phyloP scores from a whole-genome alignment of 2,888 invertebrate genomes.

The Gnatocerus cornutus region DNA sequence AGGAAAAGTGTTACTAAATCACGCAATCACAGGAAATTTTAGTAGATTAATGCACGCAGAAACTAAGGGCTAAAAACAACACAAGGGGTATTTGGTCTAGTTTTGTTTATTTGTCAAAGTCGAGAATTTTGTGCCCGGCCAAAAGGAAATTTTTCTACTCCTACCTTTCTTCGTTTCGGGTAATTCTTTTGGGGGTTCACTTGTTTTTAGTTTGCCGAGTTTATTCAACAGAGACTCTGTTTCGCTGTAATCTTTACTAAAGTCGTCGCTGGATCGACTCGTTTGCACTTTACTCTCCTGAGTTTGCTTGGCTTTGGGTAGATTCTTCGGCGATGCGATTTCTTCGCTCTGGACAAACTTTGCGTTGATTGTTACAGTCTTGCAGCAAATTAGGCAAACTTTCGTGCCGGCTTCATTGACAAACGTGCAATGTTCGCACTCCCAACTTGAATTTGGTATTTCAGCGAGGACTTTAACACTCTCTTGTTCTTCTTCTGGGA shows the following conservation, averaged over 20 bases:
- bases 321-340: constrained; percentile 40
- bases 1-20: constrained; percentile 56
- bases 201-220: constrained; percentile 63
- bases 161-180: constrained; percentile 75
- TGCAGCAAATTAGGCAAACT: constrained; percentile 90
- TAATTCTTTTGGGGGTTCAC: constrained; percentile 24
- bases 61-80: constrained; percentile 54
- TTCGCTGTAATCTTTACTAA: constrained; percentile 69
- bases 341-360: constrained; percentile 54
- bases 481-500: constrained; percentile 55
- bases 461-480: constrained; percentile 23
- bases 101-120: constrained; percentile 62
- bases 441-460: constrained; percentile 80
- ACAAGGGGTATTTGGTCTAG: constrained; percentile 55
- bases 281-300: constrained; percentile 52
- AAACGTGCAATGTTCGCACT: constrained; percentile 93
- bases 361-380: constrained; percentile 76
- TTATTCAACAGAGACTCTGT: constrained; percentile 68
- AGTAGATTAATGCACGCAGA: constrained; percentile 55
- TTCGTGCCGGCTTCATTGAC: constrained; percentile 86
- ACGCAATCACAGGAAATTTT: constrained; percentile 56
- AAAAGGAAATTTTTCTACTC: constrained; percentile 83
- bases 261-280: constrained; percentile 66
- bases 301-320: constrained; percentile 30
- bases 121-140: constrained; percentile 80